These are phyloP conservation scores for Thomomys bottae DNA, from an alignment of 2,113 vertebrate species.

Conservation along the genomic window DNA sequence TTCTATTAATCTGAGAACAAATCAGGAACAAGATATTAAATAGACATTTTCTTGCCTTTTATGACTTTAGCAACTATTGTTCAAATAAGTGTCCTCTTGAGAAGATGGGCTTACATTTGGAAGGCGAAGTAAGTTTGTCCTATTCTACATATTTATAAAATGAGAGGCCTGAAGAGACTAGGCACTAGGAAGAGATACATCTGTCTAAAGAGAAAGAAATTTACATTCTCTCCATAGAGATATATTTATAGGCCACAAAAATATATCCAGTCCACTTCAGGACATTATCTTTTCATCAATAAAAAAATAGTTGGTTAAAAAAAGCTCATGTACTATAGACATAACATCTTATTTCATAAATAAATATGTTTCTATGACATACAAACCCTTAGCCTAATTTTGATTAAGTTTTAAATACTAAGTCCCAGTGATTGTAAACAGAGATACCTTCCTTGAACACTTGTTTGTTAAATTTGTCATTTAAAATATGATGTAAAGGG, in stretches of 20 bases:
- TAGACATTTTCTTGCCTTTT: not conserved
- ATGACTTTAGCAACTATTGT: constrained; percentile 25
- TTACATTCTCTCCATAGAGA: not conserved
- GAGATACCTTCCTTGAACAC: no score
- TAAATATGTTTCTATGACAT: no score
- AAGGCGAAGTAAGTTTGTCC: not conserved
- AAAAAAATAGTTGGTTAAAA: constrained; percentile 6
- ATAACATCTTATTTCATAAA: no score
- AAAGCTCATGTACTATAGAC: no score
- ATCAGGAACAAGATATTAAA: not conserved
- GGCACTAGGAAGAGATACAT: not conserved
- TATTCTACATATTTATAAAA: not conserved
- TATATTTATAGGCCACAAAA: constrained; percentile 22
- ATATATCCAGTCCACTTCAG: not conserved
- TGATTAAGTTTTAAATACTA: no score
- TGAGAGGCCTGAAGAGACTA: not conserved
- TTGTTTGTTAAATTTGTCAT: no score
- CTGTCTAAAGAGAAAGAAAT: not conserved
- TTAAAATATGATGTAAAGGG: no score
- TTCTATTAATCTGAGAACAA: no score
- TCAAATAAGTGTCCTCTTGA: not conserved
- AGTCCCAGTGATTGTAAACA: no score
- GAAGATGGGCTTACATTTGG: not conserved
- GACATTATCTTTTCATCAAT: not conserved
- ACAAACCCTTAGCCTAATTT: no score